A percentile compares a stretch with the other conserved stretches of the same genome.
Evolutionary conservation across 2,797 vertebrate species (phyloP).

Genomic region (Lycodopsis pacificus): DNA sequence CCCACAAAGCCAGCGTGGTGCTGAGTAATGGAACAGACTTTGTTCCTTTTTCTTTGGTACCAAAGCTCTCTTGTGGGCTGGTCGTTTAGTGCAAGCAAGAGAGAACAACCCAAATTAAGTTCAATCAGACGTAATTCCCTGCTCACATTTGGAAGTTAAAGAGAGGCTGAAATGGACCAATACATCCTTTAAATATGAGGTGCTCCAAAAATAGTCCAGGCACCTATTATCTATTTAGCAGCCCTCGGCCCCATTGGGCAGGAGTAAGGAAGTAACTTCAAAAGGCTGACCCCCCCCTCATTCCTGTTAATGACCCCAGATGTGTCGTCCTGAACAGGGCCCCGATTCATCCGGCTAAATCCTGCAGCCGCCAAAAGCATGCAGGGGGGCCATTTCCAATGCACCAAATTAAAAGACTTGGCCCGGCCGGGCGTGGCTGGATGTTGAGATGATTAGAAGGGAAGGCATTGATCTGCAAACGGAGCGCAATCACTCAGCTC

Average conservation of each 20-base stretch:
- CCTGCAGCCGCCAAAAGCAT: slow-evolving; percentile 37
- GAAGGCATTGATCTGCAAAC: slow-evolving; percentile 73
- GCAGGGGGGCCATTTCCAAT: slow-evolving; percentile 15
- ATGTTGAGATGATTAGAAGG: slow-evolving; percentile 63
- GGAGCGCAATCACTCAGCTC: slow-evolving; percentile 51
- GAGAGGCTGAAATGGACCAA: slow-evolving; percentile 47
- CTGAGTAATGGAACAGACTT: slow-evolving; percentile 4
- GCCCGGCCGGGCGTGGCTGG: slow-evolving; percentile 50
- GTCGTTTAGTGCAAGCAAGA: slow-evolving; percentile 49
- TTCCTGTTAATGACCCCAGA: slow-evolving; percentile 75
- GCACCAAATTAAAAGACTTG: slow-evolving; percentile 64
- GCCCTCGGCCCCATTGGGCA: slow-evolving; percentile 43
- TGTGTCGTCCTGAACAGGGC: slow-evolving; percentile 68
- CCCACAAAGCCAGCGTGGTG: slow-evolving; percentile 2
- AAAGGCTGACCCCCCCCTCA: slow-evolving; percentile 50
- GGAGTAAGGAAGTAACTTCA: slow-evolving; percentile 73
- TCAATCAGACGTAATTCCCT: slow-evolving; percentile 57
- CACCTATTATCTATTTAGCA: slow-evolving; percentile 75
- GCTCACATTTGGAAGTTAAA: slow-evolving; percentile 48
- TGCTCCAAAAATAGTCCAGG: slow-evolving; percentile 69
- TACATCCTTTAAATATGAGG: slow-evolving; percentile 66
- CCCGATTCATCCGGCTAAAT: slow-evolving; percentile 65
- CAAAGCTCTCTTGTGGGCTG: slow-evolving; percentile 22
- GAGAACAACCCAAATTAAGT: slow-evolving; percentile 58
- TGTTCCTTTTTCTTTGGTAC: not conserved